Evolutionary conservation across 2,888 invertebrate species (phyloP), one percentile per base, ranked within the genome.

Genomic region (Thera obeliscata): DNA sequence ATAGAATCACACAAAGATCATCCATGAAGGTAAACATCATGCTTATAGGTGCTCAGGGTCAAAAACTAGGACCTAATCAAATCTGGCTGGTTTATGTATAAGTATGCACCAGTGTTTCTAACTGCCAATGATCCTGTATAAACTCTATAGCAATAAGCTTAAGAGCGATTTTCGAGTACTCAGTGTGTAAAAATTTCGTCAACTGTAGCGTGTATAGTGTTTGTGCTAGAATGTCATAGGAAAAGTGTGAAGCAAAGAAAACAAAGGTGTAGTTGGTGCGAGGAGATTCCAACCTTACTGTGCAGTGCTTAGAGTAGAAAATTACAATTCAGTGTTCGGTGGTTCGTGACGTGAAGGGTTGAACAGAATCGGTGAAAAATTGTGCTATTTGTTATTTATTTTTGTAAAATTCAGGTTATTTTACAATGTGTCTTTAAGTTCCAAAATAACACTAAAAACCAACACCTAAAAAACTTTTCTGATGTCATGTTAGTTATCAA

Each of bases 71-170:
- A 81, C 85, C 84, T 87, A 82, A 68, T 67, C 76, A 72, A 76
- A 82, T 81, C 84, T 89, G 93, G 93, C 93, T 93, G 93, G 93
- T 90, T 82, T 91, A 93, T 93, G 93, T 93, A 93, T 85, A 93
- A 91, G 91, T 93, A 93, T 92, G 91, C 91, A 93, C 92, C 91
- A 86, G 88, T 91, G 87, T 90, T 67, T 78, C 74, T 82, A 78
- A 80, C 76, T 79, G 79, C 83, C 85, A 85, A 86, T 83, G 78
- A 73, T 79, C 83, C 79, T 80, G 78, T 64, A 78, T 77, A 61
- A 77, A 79, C 74, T 75, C 78, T 75, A 79, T 76, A 65, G 71
- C 64, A 56, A 74, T 76, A 71, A 76, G 33, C 72, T 71, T 73
- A 78, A 76, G 73, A 81, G 70, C 73, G 78, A 67, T 79, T 78